phyloP scores from a whole-genome alignment of 2,797 vertebrate genomes.

The Sitta carolinensis region DNA sequence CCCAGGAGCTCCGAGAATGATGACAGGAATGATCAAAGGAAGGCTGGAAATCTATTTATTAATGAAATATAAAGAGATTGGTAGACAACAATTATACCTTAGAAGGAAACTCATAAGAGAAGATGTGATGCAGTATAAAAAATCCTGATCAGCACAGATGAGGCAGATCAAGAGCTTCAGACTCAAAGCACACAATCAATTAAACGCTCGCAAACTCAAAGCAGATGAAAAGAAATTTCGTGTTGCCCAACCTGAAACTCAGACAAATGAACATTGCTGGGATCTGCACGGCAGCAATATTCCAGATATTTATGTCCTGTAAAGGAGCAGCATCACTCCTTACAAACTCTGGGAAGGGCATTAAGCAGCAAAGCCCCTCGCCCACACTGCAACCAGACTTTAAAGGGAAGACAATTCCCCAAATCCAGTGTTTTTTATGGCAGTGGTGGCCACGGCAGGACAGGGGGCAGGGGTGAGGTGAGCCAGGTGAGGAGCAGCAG shows the following conservation, averaged over 20 bases:
- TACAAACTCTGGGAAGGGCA: neutral
- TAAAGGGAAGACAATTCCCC: neutral
- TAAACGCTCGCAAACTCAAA: slow-evolving; percentile 18
- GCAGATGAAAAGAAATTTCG: slow-evolving; percentile 36
- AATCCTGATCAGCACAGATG: slow-evolving; percentile 35
- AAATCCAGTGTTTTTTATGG: neutral
- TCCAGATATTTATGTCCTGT: neutral
- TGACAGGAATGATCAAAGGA: slow-evolving; percentile 45
- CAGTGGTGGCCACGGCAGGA: neutral
- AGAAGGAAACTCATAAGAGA: slow-evolving; percentile 24
- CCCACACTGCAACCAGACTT: neutral
- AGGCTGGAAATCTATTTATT: slow-evolving; percentile 55
- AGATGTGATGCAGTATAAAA: slow-evolving; percentile 54
- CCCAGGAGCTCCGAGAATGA: neutral
- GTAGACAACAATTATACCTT: slow-evolving; percentile 46
- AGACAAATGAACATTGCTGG: neutral
- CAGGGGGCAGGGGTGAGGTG: neutral
- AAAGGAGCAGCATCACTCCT: neutral
- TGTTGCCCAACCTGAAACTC: neutral
- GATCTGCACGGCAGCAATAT: neutral
- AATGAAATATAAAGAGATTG: slow-evolving; percentile 53
- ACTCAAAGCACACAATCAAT: slow-evolving; percentile 58
- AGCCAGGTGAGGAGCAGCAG: neutral
- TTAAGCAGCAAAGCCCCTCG: neutral
- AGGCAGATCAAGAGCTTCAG: slow-evolving; percentile 59